phyloP scores from a whole-genome alignment of 2,888 invertebrate species.

The Zonitis immaculata region DNA sequence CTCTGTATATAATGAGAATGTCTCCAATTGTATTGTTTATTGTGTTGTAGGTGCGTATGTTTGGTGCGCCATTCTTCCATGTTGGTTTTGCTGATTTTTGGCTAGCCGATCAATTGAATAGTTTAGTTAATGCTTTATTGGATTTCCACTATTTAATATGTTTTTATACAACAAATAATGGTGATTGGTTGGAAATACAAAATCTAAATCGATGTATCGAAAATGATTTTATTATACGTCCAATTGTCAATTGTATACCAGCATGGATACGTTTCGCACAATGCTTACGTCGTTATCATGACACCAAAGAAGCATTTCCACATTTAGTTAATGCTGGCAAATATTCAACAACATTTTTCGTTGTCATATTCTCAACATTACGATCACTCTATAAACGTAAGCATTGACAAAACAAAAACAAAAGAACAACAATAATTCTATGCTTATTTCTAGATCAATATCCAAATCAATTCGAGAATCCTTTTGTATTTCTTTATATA shows the following conservation, averaged over 20 bases:
- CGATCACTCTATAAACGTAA: constrained; percentile 42
- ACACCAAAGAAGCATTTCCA: constrained; percentile 71
- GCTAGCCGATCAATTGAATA: constrained; percentile 81
- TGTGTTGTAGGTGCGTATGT: constrained; percentile 57
- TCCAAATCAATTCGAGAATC: constrained; percentile 53
- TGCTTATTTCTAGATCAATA: constrained; percentile 52
- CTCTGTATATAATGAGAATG: too few species aligned
- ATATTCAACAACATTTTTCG: constrained; percentile 71
- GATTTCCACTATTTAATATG: constrained; percentile 78
- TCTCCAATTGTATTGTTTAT: too few species aligned
- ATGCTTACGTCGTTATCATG: constrained; percentile 76
- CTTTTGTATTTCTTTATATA: constrained; percentile 69
- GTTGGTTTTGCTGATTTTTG: constrained; percentile 83
- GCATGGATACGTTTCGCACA: constrained; percentile 84
- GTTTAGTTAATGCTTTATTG: constrained; percentile 67
- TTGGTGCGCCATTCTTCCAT: constrained; percentile 70
- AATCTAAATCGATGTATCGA: constrained; percentile 51
- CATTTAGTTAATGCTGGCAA: constrained; percentile 82
- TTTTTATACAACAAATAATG: constrained; percentile 64
- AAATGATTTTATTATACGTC: constrained; percentile 51
- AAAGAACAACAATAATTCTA: too few species aligned
- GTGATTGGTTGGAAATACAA: constrained; percentile 53
- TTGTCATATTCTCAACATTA: constrained; percentile 57
- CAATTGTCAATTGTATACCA: constrained; percentile 72
- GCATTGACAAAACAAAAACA: too few species aligned